A percentile compares a stretch with the other conserved stretches of the same genome.
Conservation (phyloP, 2,888 invertebrate genomes). For the Cosmia pyralina region DNA sequence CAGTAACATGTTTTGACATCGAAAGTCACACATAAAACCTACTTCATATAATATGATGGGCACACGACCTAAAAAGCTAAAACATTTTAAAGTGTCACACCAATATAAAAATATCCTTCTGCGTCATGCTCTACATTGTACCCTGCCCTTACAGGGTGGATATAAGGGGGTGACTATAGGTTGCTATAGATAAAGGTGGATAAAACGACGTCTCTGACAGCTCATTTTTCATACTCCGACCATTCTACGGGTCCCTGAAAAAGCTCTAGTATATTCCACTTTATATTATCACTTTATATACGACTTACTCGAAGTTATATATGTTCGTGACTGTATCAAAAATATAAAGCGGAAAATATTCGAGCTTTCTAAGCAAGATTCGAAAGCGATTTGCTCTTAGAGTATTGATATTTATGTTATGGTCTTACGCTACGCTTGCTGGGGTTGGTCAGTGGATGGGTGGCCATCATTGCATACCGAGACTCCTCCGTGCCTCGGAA, state of each 20-base stretch:
- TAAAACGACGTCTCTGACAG: slow-evolving; percentile 71
- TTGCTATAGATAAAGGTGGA: slow-evolving; percentile 59
- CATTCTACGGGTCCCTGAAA: slow-evolving; percentile 65
- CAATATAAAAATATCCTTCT: slow-evolving; percentile 32
- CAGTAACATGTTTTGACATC: neutral
- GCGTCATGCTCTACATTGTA: slow-evolving; percentile 38
- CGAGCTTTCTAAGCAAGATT: too few relatives aligned
- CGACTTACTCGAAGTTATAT: too few relatives aligned
- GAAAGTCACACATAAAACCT: neutral
- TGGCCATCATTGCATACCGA: too few relatives aligned
- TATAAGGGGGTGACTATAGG: slow-evolving; percentile 25
- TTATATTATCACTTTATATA: slow-evolving; percentile 40
- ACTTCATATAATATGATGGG: neutral
- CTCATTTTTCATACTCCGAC: slow-evolving; percentile 75
- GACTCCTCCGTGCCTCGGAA: too few relatives aligned
- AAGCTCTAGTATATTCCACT: slow-evolving; percentile 64
- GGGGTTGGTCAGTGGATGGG: too few relatives aligned
- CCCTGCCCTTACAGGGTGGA: slow-evolving; percentile 32
- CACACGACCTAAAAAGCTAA: slow-evolving; percentile 5
- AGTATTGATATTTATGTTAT: neutral
- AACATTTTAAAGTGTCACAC: slow-evolving; percentile 31
- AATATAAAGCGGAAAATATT: too few relatives aligned
- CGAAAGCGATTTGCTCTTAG: neutral
- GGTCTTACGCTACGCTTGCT: too few relatives aligned
- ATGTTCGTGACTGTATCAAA: too few relatives aligned